Evolutionary conservation across 1,140 invertebrate species (phyloP).

Genomic region (Acromyrmex heyeri): DNA sequence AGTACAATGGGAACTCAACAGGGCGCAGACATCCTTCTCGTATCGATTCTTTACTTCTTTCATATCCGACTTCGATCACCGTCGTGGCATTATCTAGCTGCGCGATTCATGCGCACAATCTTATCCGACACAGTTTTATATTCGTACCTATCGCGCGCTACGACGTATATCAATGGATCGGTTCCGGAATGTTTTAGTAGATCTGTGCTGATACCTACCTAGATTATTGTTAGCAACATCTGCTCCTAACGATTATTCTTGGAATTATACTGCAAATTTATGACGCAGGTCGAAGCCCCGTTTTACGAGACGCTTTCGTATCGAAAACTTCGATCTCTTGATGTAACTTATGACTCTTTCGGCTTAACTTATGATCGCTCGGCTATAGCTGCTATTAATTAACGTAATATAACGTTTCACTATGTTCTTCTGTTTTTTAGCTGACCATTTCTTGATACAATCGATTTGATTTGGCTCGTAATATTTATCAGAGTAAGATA

Average conservation of each 20-base stretch:
- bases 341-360: conserved; percentile 37
- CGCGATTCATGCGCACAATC: conserved; percentile 53
- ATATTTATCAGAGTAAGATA: conserved; percentile 1
- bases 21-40: conserved; percentile 40
- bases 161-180: conserved; percentile 69
- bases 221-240: conserved; percentile 74
- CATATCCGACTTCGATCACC: conserved; percentile 56
- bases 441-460: conserved; percentile 8
- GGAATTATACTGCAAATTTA: conserved; percentile 74
- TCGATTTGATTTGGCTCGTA: not conserved
- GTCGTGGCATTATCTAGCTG: conserved; percentile 49
- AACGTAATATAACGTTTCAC: conserved; percentile 11
- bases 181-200: conserved; percentile 65
- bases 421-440: conserved; percentile 12
- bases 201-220: conserved; percentile 66
- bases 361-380: conserved; percentile 45
- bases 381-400: conserved; percentile 63
- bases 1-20: conserved; percentile 5
- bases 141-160: conserved; percentile 51
- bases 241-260: conserved; percentile 73
- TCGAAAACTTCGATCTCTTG: conserved; percentile 68
- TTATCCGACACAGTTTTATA: conserved; percentile 71
- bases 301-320: conserved; percentile 68
- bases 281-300: conserved; percentile 48
- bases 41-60: conserved; percentile 47